Conservation (phyloP, 2,797 vertebrate species). For the Acipenser ruthenus region DNA sequence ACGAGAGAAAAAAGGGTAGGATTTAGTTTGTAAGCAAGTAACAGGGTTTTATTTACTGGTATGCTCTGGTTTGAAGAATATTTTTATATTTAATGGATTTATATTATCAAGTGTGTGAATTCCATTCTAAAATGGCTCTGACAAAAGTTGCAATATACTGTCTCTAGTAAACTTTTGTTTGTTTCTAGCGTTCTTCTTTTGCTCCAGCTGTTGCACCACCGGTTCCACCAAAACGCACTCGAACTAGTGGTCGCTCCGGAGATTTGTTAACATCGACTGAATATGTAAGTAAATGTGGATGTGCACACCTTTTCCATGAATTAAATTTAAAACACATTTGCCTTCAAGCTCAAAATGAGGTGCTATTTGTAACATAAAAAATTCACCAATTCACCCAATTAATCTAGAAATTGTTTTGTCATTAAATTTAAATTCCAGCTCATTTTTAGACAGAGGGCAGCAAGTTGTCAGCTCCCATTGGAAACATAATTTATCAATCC, state of each 20-base stretch:
- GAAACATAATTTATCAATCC: slow-evolving; percentile 51
- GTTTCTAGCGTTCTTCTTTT: slow-evolving; percentile 58
- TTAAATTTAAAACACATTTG: no score
- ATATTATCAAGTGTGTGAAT: no score
- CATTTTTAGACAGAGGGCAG: slow-evolving; percentile 27
- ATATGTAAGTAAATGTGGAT: no score
- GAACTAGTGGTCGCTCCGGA: slow-evolving; percentile 37
- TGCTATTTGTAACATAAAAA: neutral
- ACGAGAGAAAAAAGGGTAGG: slow-evolving; percentile 61
- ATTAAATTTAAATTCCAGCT: no score
- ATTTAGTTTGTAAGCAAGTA: no score
- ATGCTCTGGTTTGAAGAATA: no score
- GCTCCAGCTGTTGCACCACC: slow-evolving; percentile 36
- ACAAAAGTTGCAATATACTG: neutral
- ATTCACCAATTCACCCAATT: slow-evolving; percentile 25
- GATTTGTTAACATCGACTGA: slow-evolving; percentile 28
- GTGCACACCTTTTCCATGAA: no score
- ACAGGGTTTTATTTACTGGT: no score
- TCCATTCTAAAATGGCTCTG: no score
- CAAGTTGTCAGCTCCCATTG: slow-evolving; percentile 44
- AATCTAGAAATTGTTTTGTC: neutral
- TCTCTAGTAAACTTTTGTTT: neutral
- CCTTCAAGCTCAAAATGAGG: neutral
- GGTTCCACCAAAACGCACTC: slow-evolving; percentile 34
- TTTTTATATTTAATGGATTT: no score